Percentiles rank a stretch among this genome's conserved stretches.
phyloP scores from a whole-genome alignment of 2,888 invertebrate genomes.

The Pegoplata infirma region DNA sequence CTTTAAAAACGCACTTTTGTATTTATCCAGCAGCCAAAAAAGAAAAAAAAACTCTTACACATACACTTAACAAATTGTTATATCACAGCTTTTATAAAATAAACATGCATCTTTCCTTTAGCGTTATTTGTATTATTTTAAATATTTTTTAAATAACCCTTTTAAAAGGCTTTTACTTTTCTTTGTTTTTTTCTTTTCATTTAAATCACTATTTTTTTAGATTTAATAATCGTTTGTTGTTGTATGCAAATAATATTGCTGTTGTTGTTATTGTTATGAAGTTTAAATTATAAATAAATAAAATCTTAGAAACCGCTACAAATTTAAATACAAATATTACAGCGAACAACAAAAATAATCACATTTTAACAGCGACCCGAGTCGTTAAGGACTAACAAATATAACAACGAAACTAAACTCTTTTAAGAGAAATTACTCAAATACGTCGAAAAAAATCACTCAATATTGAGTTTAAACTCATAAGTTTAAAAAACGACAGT shows the following conservation, averaged over 20 bases:
- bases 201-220: conserved; percentile 16
- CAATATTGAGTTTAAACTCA: neutral
- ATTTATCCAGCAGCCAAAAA: neutral
- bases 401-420: neutral
- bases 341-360: conserved; percentile 27
- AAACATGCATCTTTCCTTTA: neutral
- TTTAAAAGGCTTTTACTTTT: neutral
- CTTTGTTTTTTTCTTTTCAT: neutral
- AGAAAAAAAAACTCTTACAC: neutral
- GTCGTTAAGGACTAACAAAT: conserved; percentile 54
- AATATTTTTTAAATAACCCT: neutral
- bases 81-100: conserved; percentile 55
- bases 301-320: conserved; percentile 51
- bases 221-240: neutral
- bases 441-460: neutral
- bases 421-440: conserved; percentile 29
- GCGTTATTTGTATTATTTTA: no score
- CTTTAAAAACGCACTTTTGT: neutral
- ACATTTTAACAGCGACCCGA: conserved; percentile 56
- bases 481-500: neutral
- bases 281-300: conserved; percentile 29
- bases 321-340: conserved; percentile 41
- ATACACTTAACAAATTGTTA: conserved; percentile 49
- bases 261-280: conserved; percentile 27
- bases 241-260: conserved; percentile 5